A percentile compares a stretch with the other conserved stretches of the same genome.
phyloP scores from a whole-genome alignment of 2,797 vertebrate genomes.

The Sylvilagus floridanus region DNA sequence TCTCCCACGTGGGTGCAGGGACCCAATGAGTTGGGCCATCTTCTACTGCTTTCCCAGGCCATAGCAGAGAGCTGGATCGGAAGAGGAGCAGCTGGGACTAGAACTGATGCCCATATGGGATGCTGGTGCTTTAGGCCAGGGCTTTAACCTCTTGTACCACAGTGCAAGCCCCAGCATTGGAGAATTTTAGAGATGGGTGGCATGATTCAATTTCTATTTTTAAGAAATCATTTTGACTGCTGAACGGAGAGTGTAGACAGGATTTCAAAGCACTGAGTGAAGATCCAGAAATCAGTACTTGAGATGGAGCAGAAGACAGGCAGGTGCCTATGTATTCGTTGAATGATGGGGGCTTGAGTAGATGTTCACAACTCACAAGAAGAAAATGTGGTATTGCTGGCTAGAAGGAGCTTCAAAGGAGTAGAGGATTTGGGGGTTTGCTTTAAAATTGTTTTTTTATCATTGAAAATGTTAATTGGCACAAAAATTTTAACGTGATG shows the following conservation, averaged over 20 bases:
- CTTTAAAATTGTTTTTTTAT: no score
- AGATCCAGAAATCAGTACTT: not conserved
- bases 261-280: not conserved
- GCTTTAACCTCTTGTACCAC: not conserved
- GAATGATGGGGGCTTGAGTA: not conserved
- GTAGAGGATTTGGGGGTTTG: no score
- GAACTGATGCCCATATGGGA: no score
- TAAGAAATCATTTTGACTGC: constrained; percentile 15
- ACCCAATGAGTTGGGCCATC: no score
- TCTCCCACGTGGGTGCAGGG: no score
- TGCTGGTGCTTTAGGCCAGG: no score
- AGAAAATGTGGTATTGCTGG: not conserved
- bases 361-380: not conserved
- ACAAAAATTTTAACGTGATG: no score
- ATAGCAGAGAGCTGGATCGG: no score
- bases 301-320: not conserved
- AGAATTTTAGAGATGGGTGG: not conserved
- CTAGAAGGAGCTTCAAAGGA: constrained; percentile 7
- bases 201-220: not conserved
- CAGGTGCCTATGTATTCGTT: not conserved
- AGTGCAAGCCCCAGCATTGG: not conserved
- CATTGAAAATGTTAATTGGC: no score
- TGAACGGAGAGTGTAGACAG: not conserved
- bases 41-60: no score
- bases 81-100: no score